Percentiles rank a stretch among this genome's conserved stretches.
Conservation (phyloP, 2,113 vertebrate species). For the Spea bombifrons region DNA sequence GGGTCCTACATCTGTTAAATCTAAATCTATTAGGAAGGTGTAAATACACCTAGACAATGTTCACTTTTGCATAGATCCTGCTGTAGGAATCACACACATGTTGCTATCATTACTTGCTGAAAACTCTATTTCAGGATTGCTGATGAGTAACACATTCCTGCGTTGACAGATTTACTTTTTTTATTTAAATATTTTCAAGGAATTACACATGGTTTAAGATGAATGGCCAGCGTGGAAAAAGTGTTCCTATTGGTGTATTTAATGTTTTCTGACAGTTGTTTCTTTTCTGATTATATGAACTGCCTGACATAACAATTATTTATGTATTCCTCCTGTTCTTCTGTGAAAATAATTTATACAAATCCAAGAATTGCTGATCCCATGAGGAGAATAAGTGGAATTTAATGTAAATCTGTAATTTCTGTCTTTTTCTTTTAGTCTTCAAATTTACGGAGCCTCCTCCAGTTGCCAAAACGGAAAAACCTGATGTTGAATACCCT, state of each 20-base stretch:
- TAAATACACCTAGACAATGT: too few relatives aligned
- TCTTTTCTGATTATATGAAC: neutral
- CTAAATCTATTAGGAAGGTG: too few relatives aligned
- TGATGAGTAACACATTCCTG: slow-evolving; percentile 13
- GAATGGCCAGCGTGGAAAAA: slow-evolving; percentile 4
- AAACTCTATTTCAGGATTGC: neutral
- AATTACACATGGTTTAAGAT: neutral
- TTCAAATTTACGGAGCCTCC: slow-evolving; percentile 45
- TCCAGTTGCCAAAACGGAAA: slow-evolving; percentile 57
- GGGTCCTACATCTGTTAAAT: too few relatives aligned
- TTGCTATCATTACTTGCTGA: slow-evolving; percentile 5
- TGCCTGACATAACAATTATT: neutral
- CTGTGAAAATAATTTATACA: neutral
- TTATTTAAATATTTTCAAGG: neutral
- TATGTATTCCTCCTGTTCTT: neutral
- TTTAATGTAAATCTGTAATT: slow-evolving; percentile 11
- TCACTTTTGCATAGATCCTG: neutral
- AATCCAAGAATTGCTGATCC: slow-evolving; percentile 1
- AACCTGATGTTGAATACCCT: slow-evolving; percentile 54
- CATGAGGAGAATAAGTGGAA: neutral
- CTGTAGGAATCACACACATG: slow-evolving; percentile 1
- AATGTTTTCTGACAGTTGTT: slow-evolving; percentile 26
- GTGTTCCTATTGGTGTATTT: slow-evolving; percentile 16
- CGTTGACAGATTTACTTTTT: neutral
- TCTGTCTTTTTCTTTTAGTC: slow-evolving; percentile 18